Base-by-base conservation (phyloP, 92 coral and sea anemone genomes). In the Siderastrea siderea region DNA sequence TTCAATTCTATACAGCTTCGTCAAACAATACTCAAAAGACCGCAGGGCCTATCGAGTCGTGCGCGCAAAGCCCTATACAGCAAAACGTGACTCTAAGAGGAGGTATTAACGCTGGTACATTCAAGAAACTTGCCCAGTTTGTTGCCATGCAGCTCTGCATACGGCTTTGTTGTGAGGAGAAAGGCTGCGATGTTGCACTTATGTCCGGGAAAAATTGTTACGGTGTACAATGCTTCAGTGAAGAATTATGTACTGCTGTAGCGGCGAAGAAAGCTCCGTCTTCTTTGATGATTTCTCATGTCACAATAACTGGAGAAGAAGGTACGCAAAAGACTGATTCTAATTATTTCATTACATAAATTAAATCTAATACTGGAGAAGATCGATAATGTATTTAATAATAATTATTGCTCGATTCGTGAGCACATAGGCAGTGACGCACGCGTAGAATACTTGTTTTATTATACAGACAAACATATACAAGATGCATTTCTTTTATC, bases 91-190 rank as follows among this genome's bases (percentile, higher is more conserved):
- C 99, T 7, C 91, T 97, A 52, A 93, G 94, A 38, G 99, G 99
- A 1, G 99, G 99, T 49, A 97, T 97, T 74, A 95, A 96, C 90
- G 99, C 99, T 6, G 99, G 99, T 15, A 86, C 93, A 47, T 97
- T 97, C 85, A 97, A 95, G 71, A 97, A 97, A 72, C 93, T 97
- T 19, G 99, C 99, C 0, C 98, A 97, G 81, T 97, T 82, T 65
- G 99, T 97, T 3, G 99, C 99, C n/a, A 97, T 97, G 99, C 98
- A 96, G 74, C 91, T 97, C 71, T 97, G 99, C 81, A 93, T 97
- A 47, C 95, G 95, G 60, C 89, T 97, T 75, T 97, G 99, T 60
- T 97, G 99, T 80, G 96, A 96, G n/a, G 96, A 97, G 86, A 95
- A 97, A 72, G 97, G 97, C 43, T 97, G 99, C 66, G 99, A 97